Evolutionary conservation across 1,140 invertebrate species (phyloP), one percentile per base, ranked within the genome.

Genomic region (Latrodectus geometricus): DNA sequence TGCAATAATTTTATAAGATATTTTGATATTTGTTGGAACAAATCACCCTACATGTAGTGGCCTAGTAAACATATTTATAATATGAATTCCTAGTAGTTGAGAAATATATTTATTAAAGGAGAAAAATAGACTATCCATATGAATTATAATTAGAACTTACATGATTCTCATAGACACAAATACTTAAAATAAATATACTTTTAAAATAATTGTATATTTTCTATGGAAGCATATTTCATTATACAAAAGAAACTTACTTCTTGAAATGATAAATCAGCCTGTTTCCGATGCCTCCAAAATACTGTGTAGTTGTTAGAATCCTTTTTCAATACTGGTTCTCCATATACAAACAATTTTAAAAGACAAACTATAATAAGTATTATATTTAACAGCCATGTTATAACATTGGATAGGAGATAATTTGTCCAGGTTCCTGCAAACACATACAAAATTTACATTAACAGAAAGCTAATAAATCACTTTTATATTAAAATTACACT

Each of bases 271-370:
- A 94, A 93, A 89, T 98, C 96, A 14, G 96, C 96, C 90, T 96
- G 95, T 89, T 95, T 94, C 89, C 95, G 93, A 91, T 97, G 96
- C 89, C 95, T 93, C 93, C 95, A 96, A 89, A 96, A 95, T 23
- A 94, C 92, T 17, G 95, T 93, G 23, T 95, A 94, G 76, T 94
- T 93, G 90, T 94, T 94, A 12, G 95, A 96, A 90, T 96, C 94
- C 15, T 94, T 93, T 72, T 94, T 94, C 11, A 96, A 92, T 69
- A 97, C 92, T 4, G 97, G 96, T 92, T 98, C 97, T 0, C 96
- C 96, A 91, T 96, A 97, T 7, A 97, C 93, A 81, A 98, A 93
- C 69, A 98, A 91, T 90, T 95, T 95, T 23, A 96, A 92, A 15
- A 97, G 91, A 89, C 96, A 95, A 35, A 94, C 92, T 14, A 94